Conservation (phyloP, 2,113 vertebrate species). For the Numenius arquata region DNA sequence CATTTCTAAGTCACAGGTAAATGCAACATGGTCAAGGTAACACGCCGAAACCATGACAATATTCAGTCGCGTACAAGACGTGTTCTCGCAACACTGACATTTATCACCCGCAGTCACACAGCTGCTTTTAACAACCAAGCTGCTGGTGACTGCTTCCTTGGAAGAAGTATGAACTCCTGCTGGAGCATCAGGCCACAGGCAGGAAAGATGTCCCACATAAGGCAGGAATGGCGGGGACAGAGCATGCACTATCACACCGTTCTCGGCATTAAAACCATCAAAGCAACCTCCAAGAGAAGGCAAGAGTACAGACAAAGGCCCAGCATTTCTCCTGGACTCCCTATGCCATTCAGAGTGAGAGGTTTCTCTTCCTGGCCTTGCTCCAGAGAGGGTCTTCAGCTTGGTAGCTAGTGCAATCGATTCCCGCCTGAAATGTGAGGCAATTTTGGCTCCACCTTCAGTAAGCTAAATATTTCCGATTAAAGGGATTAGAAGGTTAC, state of each 20-base stretch:
- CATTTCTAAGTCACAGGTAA: neutral
- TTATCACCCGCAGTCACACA: neutral
- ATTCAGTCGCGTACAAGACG: neutral
- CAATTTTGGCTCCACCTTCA: neutral
- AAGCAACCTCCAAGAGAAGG: neutral
- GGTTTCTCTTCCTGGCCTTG: neutral
- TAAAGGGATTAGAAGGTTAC: neutral
- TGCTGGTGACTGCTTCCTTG: neutral
- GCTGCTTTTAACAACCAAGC: neutral
- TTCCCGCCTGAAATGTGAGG: neutral
- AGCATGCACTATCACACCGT: fast-evolving
- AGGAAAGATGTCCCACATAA: neutral
- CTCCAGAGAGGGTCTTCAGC: neutral
- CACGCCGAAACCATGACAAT: neutral
- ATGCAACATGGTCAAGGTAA: neutral
- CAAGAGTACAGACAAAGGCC: neutral
- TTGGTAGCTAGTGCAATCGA: neutral
- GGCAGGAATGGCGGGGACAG: neutral
- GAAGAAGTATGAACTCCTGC: neutral
- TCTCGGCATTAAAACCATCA: neutral
- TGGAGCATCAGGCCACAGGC: neutral
- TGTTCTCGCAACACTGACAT: neutral
- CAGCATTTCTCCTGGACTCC: neutral
- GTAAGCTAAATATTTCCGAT: neutral
- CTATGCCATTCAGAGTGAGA: neutral